phyloP scores from a whole-genome alignment of 1,140 invertebrate genomes.

The Steinernema feltiae region DNA sequence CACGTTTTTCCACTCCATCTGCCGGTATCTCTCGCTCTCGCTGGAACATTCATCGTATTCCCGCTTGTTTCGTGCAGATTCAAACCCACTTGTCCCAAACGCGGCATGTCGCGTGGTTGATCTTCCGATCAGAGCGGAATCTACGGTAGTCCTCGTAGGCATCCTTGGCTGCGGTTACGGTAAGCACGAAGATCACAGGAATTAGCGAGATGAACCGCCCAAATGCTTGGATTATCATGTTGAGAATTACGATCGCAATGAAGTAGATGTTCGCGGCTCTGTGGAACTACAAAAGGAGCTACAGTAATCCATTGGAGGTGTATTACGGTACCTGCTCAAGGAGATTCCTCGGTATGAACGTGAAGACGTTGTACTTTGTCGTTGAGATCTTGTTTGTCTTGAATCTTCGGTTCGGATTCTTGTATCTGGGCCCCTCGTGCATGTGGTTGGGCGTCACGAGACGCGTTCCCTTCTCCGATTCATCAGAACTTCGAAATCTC shows the following conservation, averaged over 20 bases:
- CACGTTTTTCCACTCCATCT: constrained; percentile 80
- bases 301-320: background rate
- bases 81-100: constrained; percentile 77
- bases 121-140: constrained; percentile 78
- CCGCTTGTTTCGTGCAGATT: background rate
- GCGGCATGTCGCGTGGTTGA: constrained; percentile 84
- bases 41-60: too few species aligned
- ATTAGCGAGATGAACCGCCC: constrained; percentile 92
- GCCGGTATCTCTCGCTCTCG: constrained; percentile 67
- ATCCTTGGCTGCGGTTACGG: constrained; percentile 93
- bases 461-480: constrained; percentile 34
- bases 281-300: constrained; percentile 55
- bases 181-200: constrained; percentile 84
- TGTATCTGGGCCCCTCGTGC: constrained; percentile 63
- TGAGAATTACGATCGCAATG: constrained; percentile 83
- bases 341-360: constrained; percentile 90
- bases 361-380: constrained; percentile 87
- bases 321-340: constrained; percentile 89
- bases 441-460: constrained; percentile 58
- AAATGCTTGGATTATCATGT: constrained; percentile 72
- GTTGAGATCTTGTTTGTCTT: constrained; percentile 78
- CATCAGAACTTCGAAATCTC: constrained; percentile 14
- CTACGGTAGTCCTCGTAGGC: constrained; percentile 86
- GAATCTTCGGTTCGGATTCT: constrained; percentile 75
- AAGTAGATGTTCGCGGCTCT: constrained; percentile 93